phyloP scores from a whole-genome alignment of 2,888 invertebrate species.

The Baccha elongata region DNA sequence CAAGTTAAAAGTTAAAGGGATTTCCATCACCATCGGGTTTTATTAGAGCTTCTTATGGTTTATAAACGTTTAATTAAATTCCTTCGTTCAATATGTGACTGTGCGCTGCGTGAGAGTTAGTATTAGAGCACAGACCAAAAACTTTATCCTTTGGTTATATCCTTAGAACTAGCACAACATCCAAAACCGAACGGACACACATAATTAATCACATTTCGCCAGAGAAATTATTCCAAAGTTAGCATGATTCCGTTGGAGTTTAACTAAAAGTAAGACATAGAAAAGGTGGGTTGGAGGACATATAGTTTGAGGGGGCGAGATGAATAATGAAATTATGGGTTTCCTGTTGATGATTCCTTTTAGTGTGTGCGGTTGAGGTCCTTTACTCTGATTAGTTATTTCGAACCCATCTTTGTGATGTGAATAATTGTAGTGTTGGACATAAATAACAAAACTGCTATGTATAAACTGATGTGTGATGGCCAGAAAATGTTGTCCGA shows the following conservation, averaged over 20 bases:
- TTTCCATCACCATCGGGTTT: constrained; percentile 44
- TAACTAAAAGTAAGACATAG: background rate
- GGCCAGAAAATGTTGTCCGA: constrained; percentile 43
- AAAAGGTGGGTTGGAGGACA: background rate
- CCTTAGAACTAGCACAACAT: constrained; percentile 41
- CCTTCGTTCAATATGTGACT: constrained; percentile 52
- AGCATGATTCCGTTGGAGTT: constrained; percentile 33
- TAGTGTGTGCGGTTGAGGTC: constrained; percentile 34
- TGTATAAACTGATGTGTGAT: constrained; percentile 42
- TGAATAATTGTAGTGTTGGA: constrained; percentile 38
- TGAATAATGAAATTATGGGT: constrained; percentile 62
- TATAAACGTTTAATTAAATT: constrained; percentile 66
- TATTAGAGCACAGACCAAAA: constrained; percentile 23
- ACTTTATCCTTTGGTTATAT: constrained; percentile 52
- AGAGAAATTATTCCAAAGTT: constrained; percentile 66
- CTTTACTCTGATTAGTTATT: constrained; percentile 57
- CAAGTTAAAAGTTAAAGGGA: constrained; percentile 55
- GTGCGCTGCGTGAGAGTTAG: constrained; percentile 51
- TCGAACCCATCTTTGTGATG: constrained; percentile 28
- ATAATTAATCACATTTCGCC: constrained; percentile 71
- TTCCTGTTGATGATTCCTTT: constrained; percentile 55
- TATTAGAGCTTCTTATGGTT: constrained; percentile 26
- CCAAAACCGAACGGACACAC: constrained; percentile 48
- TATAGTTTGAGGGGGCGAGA: background rate
- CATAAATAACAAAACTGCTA: constrained; percentile 51